Percentiles rank a stretch among this genome's conserved stretches.
Conservation (phyloP, 2,113 vertebrate species). For the Scortum barcoo region DNA sequence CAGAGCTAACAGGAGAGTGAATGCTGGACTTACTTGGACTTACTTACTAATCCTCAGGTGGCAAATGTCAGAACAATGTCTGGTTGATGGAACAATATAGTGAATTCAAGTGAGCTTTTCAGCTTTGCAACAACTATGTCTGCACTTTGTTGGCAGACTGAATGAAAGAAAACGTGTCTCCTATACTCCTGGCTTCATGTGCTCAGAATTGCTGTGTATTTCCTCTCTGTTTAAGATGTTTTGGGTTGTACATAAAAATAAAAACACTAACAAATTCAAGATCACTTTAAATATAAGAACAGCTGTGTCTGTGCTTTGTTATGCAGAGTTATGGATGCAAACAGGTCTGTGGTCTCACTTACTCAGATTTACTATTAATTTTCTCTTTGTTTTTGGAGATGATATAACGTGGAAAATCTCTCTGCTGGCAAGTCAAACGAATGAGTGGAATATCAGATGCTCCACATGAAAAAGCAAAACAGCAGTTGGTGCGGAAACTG, state of each 20-base stretch:
- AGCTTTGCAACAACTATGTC: not conserved
- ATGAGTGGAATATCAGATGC: constrained; percentile 12
- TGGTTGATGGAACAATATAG: not conserved
- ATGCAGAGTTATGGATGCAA: not conserved
- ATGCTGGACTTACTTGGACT: no score
- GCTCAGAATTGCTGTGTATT: no score
- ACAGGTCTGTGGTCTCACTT: not conserved
- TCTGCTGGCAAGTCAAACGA: constrained; percentile 19
- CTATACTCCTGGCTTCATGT: no score
- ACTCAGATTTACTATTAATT: constrained; percentile 3
- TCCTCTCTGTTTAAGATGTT: no score
- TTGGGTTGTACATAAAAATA: not conserved
- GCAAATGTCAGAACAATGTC: no score
- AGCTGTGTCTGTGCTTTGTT: not conserved
- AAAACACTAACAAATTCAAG: not conserved
- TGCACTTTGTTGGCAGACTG: constrained; percentile 2
- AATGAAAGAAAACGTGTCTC: no score
- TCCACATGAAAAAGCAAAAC: no score
- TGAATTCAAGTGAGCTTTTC: not conserved
- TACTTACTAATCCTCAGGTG: no score
- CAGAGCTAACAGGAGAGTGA: not conserved
- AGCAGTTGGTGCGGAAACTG: no score
- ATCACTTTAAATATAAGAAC: not conserved
- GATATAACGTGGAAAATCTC: constrained; percentile 17
- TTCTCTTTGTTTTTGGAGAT: constrained; percentile 11